Evolutionary conservation across 1,140 invertebrate species (phyloP).

Genomic region (Adoxophyes honmai): DNA sequence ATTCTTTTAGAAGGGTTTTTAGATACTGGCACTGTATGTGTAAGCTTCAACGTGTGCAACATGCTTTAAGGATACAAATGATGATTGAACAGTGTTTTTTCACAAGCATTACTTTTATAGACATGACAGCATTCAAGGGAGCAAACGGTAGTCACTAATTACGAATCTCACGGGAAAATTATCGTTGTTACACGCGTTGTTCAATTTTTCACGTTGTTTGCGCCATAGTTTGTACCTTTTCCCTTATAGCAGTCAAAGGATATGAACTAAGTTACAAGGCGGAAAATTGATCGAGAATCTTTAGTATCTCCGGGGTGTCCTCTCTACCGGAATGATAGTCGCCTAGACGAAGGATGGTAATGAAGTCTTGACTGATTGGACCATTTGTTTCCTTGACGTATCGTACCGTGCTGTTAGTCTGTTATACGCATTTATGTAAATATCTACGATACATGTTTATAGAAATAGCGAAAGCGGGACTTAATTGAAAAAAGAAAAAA

Average conservation of each 20-base stretch:
- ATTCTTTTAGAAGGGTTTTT: not conserved
- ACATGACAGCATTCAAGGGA: not conserved
- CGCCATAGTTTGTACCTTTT: not conserved
- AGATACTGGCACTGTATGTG: not conserved
- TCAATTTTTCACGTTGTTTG: not conserved
- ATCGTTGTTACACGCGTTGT: too few species aligned
- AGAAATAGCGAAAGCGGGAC: too few species aligned
- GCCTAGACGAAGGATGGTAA: not conserved
- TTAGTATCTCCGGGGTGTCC: not conserved
- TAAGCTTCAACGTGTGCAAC: not conserved
- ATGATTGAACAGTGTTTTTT: not conserved
- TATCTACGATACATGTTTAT: not conserved
- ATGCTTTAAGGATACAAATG: not conserved
- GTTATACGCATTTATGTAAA: not conserved
- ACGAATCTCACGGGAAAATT: not conserved
- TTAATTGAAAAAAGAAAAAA: too few species aligned
- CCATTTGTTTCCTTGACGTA: not conserved
- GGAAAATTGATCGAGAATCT: not conserved
- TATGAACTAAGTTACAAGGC: not conserved
- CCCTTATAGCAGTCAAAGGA: constrained; percentile 8
- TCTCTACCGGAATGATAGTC: not conserved
- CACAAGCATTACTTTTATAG: not conserved
- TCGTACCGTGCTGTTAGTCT: not conserved
- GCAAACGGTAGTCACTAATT: not conserved
- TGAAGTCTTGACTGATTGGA: not conserved